Evolutionary conservation across 2,113 vertebrate species (phyloP).

Genomic region (mouse (Mus musculus)): GRCm39 chr14:62886001-62886500

Average conservation of each 20-base stretch:
- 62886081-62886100: background rate
- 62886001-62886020: background rate
- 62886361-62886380: background rate
- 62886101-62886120: rapidly evolving
- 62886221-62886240: too few relatives aligned
- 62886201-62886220: too few relatives aligned
- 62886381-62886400: background rate
- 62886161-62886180: background rate
- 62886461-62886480: background rate
- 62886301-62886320: too few relatives aligned
- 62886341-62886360: background rate
- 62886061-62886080: too few relatives aligned
- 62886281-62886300: too few relatives aligned
- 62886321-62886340: too few relatives aligned
- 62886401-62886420: background rate
- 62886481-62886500: background rate
- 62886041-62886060: background rate
- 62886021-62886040: background rate
- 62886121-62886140: background rate
- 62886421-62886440: background rate
- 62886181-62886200: background rate
- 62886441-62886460: background rate
- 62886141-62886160: background rate
- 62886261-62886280: too few relatives aligned
- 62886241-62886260: too few relatives aligned